Conservation (phyloP, 2,113 vertebrate species). For the Tragulus kanchil region DNA sequence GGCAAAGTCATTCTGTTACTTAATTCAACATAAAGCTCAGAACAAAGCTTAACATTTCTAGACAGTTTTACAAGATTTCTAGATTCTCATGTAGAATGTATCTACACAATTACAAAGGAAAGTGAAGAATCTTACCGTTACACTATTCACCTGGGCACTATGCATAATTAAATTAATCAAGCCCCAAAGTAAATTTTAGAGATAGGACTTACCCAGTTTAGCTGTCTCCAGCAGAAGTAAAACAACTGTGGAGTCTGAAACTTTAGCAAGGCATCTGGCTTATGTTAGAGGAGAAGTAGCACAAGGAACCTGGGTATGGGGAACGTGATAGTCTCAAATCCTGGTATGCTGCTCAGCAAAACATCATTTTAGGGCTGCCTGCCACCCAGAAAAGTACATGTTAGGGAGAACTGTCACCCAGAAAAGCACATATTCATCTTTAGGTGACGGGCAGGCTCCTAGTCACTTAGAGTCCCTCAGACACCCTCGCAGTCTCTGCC, state of each 20-base stretch:
- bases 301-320: background rate
- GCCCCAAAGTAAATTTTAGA: background rate
- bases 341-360: background rate
- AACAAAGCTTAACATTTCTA: background rate
- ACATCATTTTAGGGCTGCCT: background rate
- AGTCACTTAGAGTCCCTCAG: background rate
- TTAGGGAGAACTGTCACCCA: background rate
- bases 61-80: background rate
- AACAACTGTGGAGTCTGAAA: background rate
- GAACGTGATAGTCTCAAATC: background rate
- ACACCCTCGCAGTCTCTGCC: background rate
- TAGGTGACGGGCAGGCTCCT: background rate
- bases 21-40: background rate
- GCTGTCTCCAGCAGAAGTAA: background rate
- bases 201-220: background rate
- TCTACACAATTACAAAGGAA: background rate
- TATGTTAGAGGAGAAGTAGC: background rate
- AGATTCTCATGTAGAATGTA: background rate
- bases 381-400: background rate
- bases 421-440: background rate
- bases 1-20: constrained; percentile 47
- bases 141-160: background rate
- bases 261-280: constrained; percentile 15
- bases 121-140: background rate
- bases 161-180: background rate